These are phyloP conservation scores for Schizothorax lantsangensis DNA, from an alignment of 2,797 vertebrate species.

Conservation along the genomic window DNA sequence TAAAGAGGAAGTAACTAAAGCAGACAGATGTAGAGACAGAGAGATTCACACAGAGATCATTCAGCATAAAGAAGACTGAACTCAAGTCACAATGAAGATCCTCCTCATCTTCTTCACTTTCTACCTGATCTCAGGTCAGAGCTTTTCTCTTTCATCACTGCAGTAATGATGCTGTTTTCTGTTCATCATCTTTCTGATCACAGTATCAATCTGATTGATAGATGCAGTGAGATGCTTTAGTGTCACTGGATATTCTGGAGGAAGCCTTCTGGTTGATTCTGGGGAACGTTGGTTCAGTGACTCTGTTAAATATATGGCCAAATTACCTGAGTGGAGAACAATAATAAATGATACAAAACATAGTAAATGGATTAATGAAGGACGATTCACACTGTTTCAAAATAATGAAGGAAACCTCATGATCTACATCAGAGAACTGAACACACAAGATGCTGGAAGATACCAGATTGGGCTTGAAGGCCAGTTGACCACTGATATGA, in stretches of 20 bases:
- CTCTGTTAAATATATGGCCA: background rate
- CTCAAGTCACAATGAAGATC: conserved; percentile 28
- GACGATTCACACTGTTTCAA: background rate
- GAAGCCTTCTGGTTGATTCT: background rate
- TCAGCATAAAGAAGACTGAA: conserved; percentile 9
- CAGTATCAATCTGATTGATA: conserved; percentile 8
- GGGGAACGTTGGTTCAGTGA: background rate
- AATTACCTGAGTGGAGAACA: background rate
- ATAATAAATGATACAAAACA: background rate
- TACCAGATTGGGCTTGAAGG: background rate
- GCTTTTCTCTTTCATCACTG: conserved; percentile 23
- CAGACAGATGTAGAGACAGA: conserved; percentile 2
- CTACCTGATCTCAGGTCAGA: conserved; percentile 35
- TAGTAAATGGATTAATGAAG: background rate
- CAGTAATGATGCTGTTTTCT: background rate
- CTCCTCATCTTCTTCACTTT: conserved; percentile 18
- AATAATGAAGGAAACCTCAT: background rate
- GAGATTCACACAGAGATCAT: conserved; percentile 1
- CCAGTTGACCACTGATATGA: background rate
- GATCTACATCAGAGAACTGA: conserved; percentile 18
- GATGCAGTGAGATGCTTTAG: background rate
- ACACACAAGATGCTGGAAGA: background rate
- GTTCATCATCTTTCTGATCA: conserved; percentile 7
- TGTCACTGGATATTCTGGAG: background rate
- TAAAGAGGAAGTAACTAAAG: background rate